A percentile compares a stretch with the other conserved stretches of the same genome.
Conservation (phyloP, 2,113 vertebrate genomes). For the Coptodon bakossiorum region DNA sequence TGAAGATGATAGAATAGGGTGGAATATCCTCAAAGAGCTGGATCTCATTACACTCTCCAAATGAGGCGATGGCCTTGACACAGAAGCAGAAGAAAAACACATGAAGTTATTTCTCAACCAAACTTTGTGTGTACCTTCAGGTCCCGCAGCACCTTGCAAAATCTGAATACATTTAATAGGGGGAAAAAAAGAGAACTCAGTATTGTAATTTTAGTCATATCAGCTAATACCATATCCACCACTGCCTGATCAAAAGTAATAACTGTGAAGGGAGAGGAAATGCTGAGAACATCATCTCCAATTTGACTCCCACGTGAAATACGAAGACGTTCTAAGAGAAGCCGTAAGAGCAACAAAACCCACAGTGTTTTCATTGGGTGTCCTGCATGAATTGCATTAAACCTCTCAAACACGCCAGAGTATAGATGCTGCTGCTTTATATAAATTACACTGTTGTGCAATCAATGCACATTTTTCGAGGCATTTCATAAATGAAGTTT, state of each 20-base stretch:
- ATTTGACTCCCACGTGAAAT: conserved; percentile 43
- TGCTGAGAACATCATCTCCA: conserved; percentile 47
- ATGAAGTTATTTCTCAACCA: conserved; percentile 48
- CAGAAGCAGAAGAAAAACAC: conserved; percentile 37
- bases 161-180: conserved; percentile 62
- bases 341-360: conserved; percentile 7
- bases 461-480: not conserved
- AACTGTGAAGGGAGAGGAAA: conserved; percentile 47
- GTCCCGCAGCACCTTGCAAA: conserved; percentile 56
- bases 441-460: not conserved
- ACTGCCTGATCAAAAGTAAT: conserved; percentile 51
- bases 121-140: conserved; percentile 66
- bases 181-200: conserved; percentile 41
- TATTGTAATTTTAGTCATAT: conserved; percentile 54
- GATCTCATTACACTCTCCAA: conserved; percentile 24
- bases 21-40: conserved; percentile 25
- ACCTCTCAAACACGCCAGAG: not conserved
- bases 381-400: not conserved
- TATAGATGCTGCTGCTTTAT: not conserved
- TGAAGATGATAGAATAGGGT: not conserved
- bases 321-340: conserved; percentile 11
- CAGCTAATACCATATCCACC: conserved; percentile 37
- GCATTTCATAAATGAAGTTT: not conserved
- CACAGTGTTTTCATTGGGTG: not conserved
- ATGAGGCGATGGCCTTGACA: conserved; percentile 37